phyloP scores from a whole-genome alignment of 2,113 vertebrate species.

The Hemiprocne comata region DNA sequence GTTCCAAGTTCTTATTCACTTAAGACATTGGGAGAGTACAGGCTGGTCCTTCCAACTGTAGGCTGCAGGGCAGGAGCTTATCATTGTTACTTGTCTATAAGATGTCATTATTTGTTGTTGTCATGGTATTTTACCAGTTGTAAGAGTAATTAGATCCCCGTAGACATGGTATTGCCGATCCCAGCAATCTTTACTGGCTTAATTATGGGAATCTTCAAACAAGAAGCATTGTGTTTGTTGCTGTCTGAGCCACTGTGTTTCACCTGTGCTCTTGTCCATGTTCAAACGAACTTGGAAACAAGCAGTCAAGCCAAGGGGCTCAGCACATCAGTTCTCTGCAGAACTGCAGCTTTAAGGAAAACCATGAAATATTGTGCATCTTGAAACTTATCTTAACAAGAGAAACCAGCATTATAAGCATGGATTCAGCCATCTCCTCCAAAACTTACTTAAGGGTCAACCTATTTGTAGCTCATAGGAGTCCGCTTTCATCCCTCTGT shows the following conservation, averaged over 20 bases:
- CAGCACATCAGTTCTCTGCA: background rate
- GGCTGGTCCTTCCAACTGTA: background rate
- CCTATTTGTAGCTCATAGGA: background rate
- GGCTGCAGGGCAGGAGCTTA: constrained; percentile 7
- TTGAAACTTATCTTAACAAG: background rate
- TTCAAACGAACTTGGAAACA: background rate
- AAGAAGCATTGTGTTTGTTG: background rate
- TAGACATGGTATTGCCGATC: constrained; percentile 19
- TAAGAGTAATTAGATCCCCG: constrained; percentile 46
- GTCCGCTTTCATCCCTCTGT: background rate
- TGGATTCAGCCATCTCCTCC: background rate
- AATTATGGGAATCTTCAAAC: constrained; percentile 10
- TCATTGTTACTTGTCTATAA: background rate
- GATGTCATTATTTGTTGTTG: constrained; percentile 3
- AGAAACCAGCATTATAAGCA: background rate
- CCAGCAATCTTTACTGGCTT: constrained; percentile 15
- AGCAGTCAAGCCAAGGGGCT: background rate
- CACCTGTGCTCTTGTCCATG: fast-evolving
- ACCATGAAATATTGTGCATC: background rate
- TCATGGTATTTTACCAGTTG: constrained; percentile 34
- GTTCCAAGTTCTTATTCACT: background rate
- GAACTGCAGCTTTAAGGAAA: background rate
- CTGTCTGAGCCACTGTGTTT: background rate
- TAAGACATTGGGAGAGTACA: background rate
- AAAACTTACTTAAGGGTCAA: background rate